Base-by-base conservation (phyloP, 1,140 invertebrate species). In the Kradibia gibbosae region DNA sequence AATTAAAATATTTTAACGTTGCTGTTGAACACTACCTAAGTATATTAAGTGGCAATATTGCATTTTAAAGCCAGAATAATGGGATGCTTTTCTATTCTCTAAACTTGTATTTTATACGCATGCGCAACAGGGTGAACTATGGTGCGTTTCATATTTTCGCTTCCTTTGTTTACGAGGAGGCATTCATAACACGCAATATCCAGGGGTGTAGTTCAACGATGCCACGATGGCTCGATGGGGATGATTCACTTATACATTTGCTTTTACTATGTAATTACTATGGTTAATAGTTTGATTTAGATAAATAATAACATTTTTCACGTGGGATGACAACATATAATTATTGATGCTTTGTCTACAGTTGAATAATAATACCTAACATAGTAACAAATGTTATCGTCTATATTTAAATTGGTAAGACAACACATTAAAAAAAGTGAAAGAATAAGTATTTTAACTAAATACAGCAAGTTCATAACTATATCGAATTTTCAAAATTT, bases 191-290 rank as follows among this genome's bases (percentile, higher is more conserved):
- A 78, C 28, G 39, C 22, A 28, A 34, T 53, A 57, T 39, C 2
- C n/a, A 55, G 48, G 48, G 31, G 31, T 25, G 17, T n/a, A 31
- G 10, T 13, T 10, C 3, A 31, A n/a, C 7, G 36, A 25, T 1
- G 55, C 31, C 25, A 22, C 17, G 25, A 72, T 15, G 22, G 34
- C 50, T 20, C 11, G 28, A 48, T 11, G 48, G 48, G 65, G 77
- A 67, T 79, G 78, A 79, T 42, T 79, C 67, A 79, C 50, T n/a
- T 53, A 34, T 48, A 28, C 39, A 10, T 45, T 77, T 60, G n/a
- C 34, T 28, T 34, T n/a, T 45, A 39, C 22, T 60, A n/a, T 25
- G 55, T n/a, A 60, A 15, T 39, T 39, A 3, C 36, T 3, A 0
- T n/a, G 0, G 20, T 39, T 34, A 57, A 11, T 25, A 4, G 53